Evolutionary conservation across 2,113 vertebrate species (phyloP).

Genomic region (Litocranius walleri): DNA sequence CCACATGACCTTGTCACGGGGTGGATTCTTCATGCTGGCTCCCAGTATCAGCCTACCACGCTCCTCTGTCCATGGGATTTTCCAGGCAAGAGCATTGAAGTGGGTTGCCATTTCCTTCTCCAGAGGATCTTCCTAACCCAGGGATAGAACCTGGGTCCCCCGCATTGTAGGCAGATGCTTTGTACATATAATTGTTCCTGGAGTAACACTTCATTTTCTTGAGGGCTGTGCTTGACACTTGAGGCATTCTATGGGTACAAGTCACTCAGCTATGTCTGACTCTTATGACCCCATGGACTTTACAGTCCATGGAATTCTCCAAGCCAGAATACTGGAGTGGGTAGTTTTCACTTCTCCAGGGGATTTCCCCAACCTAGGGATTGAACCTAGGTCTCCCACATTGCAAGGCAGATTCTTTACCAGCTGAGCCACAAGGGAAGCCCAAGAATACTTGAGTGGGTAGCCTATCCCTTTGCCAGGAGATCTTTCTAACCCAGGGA

Average conservation of each 20-base stretch:
- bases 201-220: not conserved
- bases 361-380: not conserved
- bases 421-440: not conserved
- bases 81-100: too few species aligned
- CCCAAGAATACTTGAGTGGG: not conserved
- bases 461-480: not conserved
- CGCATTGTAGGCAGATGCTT: too few species aligned
- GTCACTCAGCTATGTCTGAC: fast-evolving
- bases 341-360: not conserved
- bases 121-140: too few species aligned
- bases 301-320: not conserved
- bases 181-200: not conserved
- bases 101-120: too few species aligned
- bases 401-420: not conserved
- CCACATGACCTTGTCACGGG: too few species aligned
- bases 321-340: not conserved
- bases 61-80: too few species aligned
- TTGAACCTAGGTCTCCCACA: fast-evolving
- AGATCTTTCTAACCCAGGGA: not conserved
- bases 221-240: not conserved
- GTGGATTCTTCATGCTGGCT: too few species aligned
- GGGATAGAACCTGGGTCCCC: too few species aligned
- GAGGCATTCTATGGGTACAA: not conserved
- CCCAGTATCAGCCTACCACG: too few species aligned
- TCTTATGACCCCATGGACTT: not conserved